Conservation (phyloP, 2,113 vertebrate genomes). For the Bubalus kerabau region DNA sequence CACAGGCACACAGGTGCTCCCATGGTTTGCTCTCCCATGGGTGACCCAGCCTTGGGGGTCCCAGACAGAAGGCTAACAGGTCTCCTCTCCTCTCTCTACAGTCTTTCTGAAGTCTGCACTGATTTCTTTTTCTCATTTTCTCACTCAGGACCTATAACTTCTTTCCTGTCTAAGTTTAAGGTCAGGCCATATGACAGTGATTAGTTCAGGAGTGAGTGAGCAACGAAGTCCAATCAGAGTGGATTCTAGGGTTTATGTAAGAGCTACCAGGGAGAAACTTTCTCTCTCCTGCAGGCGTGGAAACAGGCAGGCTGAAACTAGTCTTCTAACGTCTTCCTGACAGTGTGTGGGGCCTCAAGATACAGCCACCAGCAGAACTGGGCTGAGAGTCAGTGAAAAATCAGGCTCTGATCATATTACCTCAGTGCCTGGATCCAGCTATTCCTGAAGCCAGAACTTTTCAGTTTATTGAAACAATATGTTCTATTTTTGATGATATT, state of each 20-base stretch:
- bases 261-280: not conserved
- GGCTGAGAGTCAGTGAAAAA: not conserved
- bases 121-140: not conserved
- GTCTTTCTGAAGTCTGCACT: not conserved
- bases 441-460: not conserved
- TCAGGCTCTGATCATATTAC: not conserved
- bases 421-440: not conserved
- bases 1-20: fast-evolving
- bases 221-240: not conserved
- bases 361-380: not conserved
- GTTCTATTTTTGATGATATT: not conserved
- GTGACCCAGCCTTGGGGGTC: not conserved
- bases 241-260: not conserved
- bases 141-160: not conserved
- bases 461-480: not conserved
- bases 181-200: not conserved
- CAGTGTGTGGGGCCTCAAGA: not conserved
- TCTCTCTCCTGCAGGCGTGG: not conserved
- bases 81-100: not conserved
- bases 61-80: not conserved
- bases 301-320: not conserved
- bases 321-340: not conserved
- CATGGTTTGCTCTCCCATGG: not conserved
- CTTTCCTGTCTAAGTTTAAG: not conserved
- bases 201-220: not conserved